Base-by-base conservation (phyloP, 2,113 vertebrate species). In the Gopherus evgoodei region DNA sequence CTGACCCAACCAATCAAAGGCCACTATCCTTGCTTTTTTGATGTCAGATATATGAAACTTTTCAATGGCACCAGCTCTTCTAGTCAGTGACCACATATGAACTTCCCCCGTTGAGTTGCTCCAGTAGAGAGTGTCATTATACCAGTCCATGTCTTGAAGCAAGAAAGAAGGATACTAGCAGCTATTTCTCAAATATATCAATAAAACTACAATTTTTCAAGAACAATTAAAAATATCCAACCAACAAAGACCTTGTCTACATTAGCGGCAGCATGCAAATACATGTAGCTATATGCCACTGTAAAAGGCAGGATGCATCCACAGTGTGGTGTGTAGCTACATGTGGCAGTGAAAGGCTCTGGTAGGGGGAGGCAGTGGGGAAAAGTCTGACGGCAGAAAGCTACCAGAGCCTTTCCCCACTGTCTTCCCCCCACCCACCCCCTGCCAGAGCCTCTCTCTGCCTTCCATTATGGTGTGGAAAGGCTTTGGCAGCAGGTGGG, bases 81-180 rank as follows among this genome's bases (percentile, higher is more conserved):
- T 96, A 38, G 82, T 96, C 86, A 97, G 19, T 42, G 97, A 88
- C 93, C 96, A 94, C 93, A 91, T 91, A 24, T 97, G 97, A 95
- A 98, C 97, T 57, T 98, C 88, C 1, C 97, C 98, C 91, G 97
- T 96, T 38, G 83, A 90, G 96, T 98, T 97, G 31, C 97, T 98
- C 97, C 98, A 98, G 95, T 98, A 98, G 91, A 98, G 93, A 93
- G 97, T 98, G 90, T 95, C 94, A 87, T 98, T 98, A 95, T 98
- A 98, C 98, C 98, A 99, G 19, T 98, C 98, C 0, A 98, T 97
- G 54, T 98, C 98, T 98, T 91, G 82, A 98, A 96, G 87, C 62
- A 87, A 93, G 56, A 79, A 90, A 90, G 95, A 83, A 2, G 11
- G 35, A 83, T 83, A 4, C 44, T 65, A 79, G n/a, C 88, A 88